Base-by-base conservation (phyloP, 2,888 invertebrate species). In the Liposcelis brunnea region DNA sequence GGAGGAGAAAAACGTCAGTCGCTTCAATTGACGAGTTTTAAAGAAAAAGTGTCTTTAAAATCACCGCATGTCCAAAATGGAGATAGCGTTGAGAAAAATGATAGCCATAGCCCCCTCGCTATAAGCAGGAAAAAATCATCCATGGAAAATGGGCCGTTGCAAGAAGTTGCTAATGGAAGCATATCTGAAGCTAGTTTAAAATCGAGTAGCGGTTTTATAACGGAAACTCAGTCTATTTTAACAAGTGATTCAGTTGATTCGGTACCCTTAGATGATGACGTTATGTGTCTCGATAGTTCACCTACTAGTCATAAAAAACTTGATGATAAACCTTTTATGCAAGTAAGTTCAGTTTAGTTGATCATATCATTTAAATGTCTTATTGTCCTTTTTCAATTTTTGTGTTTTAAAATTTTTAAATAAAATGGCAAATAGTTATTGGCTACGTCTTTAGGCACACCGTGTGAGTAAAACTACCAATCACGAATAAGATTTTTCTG, bases 271-370 rank as follows among this genome's bases (percentile, higher is more conserved):
- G 52, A 52, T 8, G 40, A 40, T 5, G 18, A 14, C 16, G 21
- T 40, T 14, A 16, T 16, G 16, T 19, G 40, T 12, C 19, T 40
- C 12, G 40, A 40, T 40, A 40, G 19, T 19, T 40, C 40, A 18
- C 40, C 40, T n/a, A 40, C 15, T 40, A n/a, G 19, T 19, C 40
- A 40, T 40, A 40, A 19, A 19, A 40, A 40, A 19, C 40, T 18
- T 40, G 40, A 40, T 12, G 40, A 40, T 18, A 40, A 40, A 19
- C 40, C 71, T 18, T 68, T 69, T 47, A 72, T 73, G 65, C 74
- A 73, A 66, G 72, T 74, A 52, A 73, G 72, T 56, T 72, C 73
- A 15, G 73, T 74, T 50, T 71, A 64, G 61, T 47, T 46, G 35
- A 46, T 14, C 12, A 31, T 31, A 18, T 43, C n/a, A 21, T 21